Conservation (phyloP, 2,888 invertebrate species). For the Lasioglossum vierecki region DNA sequence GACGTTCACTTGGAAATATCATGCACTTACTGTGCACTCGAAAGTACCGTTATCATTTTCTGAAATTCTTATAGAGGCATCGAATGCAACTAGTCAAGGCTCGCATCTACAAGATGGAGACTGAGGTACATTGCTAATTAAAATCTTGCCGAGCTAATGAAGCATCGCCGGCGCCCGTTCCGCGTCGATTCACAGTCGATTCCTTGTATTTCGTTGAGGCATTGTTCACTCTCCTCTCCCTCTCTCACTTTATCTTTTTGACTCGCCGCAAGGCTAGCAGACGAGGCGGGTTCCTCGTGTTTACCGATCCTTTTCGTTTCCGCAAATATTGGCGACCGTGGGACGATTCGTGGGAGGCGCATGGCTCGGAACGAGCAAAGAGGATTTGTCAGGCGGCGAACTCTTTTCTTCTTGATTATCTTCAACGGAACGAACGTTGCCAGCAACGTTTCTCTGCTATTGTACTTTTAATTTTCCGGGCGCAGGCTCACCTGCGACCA, state of each 20-base stretch:
- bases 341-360: slow-evolving; percentile 69
- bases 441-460: not conserved
- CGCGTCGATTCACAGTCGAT: not conserved
- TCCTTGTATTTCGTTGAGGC: slow-evolving; percentile 23
- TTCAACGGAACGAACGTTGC: not conserved
- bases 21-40: no score
- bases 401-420: slow-evolving; percentile 10
- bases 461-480: not conserved
- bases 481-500: not conserved
- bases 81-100: not conserved
- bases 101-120: not conserved
- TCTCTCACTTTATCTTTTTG: not conserved
- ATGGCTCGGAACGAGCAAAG: slow-evolving; percentile 6
- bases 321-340: slow-evolving; percentile 74
- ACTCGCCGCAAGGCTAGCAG: not conserved
- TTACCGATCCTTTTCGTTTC: slow-evolving; percentile 68
- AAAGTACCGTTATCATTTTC: not conserved
- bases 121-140: slow-evolving; percentile 24
- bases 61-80: not conserved
- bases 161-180: slow-evolving; percentile 17
- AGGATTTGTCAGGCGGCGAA: slow-evolving; percentile 31
- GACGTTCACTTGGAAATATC: no score
- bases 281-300: slow-evolving; percentile 35
- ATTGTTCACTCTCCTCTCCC: slow-evolving; percentile 4
- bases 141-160: slow-evolving; percentile 40